Conservation (phyloP, 1,140 invertebrate genomes). For the Drosophila bipectinata region DNA sequence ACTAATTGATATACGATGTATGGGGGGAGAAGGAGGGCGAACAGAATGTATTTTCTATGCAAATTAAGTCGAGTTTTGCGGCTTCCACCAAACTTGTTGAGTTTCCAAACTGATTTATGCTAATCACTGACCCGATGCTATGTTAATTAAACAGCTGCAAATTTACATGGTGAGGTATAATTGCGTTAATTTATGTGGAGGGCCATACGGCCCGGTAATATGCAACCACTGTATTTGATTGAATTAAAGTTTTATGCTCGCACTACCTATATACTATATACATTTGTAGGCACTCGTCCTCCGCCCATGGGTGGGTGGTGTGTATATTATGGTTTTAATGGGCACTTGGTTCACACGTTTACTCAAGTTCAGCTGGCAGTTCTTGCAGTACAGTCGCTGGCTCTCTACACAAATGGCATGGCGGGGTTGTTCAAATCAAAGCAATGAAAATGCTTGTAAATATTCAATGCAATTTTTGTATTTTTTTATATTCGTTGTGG, state of each 20-base stretch:
- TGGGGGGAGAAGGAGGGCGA: slow-evolving; percentile 27
- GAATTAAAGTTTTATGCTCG: slow-evolving; percentile 7
- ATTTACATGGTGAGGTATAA: slow-evolving; percentile 54
- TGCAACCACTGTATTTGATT: slow-evolving; percentile 5
- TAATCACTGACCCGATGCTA: slow-evolving; percentile 46
- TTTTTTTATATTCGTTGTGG: slow-evolving; percentile 1
- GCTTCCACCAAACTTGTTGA: slow-evolving; percentile 62
- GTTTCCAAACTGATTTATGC: slow-evolving; percentile 64
- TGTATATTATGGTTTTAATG: slow-evolving; percentile 20
- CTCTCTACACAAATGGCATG: slow-evolving; percentile 41
- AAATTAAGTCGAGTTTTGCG: slow-evolving; percentile 38
- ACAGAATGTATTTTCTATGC: slow-evolving; percentile 49
- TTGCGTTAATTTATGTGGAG: slow-evolving; percentile 41
- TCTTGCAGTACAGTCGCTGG: slow-evolving; percentile 64
- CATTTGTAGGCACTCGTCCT: slow-evolving; percentile 41
- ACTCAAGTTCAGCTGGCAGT: slow-evolving; percentile 22
- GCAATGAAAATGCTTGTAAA: slow-evolving; percentile 82
- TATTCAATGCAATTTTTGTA: slow-evolving; percentile 75
- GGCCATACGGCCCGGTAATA: background rate
- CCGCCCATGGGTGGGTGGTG: slow-evolving; percentile 11
- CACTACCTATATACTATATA: background rate
- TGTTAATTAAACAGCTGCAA: slow-evolving; percentile 54
- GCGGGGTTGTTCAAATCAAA: slow-evolving; percentile 74
- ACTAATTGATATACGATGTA: slow-evolving; percentile 31
- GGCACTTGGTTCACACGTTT: slow-evolving; percentile 48